phyloP scores from a whole-genome alignment of 2,113 vertebrate genomes.

The Progne subis region DNA sequence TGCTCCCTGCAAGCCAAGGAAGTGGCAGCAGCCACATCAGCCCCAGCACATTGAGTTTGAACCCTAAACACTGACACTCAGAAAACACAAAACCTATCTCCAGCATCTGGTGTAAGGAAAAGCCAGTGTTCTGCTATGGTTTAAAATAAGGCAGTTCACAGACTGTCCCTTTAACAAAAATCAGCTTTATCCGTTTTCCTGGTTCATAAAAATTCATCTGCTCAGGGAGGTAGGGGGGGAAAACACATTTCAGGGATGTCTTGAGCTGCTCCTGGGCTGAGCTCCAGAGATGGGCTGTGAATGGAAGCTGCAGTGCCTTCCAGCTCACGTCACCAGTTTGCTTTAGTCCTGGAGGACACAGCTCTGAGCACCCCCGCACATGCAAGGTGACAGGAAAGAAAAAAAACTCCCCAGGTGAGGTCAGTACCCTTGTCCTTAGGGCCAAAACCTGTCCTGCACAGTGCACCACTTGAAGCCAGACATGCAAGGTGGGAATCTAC shows the following conservation, averaged over 20 bases:
- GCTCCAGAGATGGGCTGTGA: not conserved
- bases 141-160: not conserved
- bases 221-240: not conserved
- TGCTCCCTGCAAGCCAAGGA: not conserved
- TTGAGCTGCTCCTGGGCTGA: not conserved
- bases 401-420: not conserved
- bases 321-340: not conserved
- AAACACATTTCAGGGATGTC: fast-evolving
- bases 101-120: not conserved
- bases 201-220: not conserved
- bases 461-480: not conserved
- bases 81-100: not conserved
- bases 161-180: not conserved
- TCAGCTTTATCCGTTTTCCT: not conserved
- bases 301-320: not conserved
- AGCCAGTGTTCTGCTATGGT: not conserved
- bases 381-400: not conserved
- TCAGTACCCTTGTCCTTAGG: fast-evolving
- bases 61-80: not conserved
- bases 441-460: not conserved
- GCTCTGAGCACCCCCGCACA: not conserved
- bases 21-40: not conserved
- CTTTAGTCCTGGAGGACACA: not conserved
- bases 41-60: fast-evolving
- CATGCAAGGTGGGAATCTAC: not conserved